These are phyloP conservation scores for Taxidea taxus DNA, from an alignment of 2,113 vertebrate genomes.

Conservation along the genomic window DNA sequence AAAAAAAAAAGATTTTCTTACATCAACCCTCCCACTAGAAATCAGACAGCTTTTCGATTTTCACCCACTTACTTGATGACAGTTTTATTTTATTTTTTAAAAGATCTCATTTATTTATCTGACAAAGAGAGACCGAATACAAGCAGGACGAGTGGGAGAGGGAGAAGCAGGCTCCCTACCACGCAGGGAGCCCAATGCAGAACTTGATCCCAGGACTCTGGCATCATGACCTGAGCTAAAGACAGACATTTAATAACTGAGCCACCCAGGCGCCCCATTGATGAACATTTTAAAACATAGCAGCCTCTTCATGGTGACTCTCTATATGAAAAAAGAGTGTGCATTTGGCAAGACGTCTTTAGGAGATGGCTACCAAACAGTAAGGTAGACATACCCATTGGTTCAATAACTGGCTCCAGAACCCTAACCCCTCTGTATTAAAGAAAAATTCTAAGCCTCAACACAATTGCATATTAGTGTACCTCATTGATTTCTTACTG, in stretches of 20 bases:
- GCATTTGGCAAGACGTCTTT: neutral
- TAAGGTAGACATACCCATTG: neutral
- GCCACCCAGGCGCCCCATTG: too few species aligned
- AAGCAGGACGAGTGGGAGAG: too few species aligned
- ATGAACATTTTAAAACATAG: conserved; percentile 23
- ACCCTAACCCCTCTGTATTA: neutral
- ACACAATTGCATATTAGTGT: neutral
- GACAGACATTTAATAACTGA: too few species aligned
- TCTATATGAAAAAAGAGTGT: neutral
- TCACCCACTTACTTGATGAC: neutral
- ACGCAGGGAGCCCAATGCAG: too few species aligned
- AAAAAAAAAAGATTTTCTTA: neutral
- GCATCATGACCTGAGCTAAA: too few species aligned
- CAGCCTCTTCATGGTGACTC: neutral
- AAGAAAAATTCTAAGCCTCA: neutral
- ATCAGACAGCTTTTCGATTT: neutral
- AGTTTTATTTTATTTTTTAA: neutral
- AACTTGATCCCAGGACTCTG: too few species aligned
- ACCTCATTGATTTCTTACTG: neutral
- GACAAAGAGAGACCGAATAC: too few species aligned
- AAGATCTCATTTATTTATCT: too few species aligned
- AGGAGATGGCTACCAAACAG: neutral
- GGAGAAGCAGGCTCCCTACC: too few species aligned
- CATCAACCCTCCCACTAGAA: neutral
- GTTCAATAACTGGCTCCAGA: neutral